Conservation (phyloP, 2,113 vertebrate genomes). For the Marmota flaviventris region DNA sequence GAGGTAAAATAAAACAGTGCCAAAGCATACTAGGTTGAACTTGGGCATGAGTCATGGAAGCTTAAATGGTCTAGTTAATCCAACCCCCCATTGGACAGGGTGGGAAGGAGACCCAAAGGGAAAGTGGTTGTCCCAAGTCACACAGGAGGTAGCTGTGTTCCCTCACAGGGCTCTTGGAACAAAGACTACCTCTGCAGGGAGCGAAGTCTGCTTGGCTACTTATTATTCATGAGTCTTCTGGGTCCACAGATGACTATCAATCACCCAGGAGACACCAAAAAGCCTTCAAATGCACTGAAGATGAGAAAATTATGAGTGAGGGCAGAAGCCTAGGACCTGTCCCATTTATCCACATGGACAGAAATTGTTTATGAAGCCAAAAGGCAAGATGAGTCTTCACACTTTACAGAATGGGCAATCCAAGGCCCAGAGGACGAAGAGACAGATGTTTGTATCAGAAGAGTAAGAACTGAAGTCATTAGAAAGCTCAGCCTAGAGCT, state of each 20-base stretch:
- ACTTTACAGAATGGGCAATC: neutral
- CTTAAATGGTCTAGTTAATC: neutral
- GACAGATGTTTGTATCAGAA: neutral
- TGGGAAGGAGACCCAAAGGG: neutral
- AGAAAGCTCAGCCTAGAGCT: neutral
- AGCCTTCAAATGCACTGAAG: neutral
- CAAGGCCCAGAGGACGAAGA: neutral
- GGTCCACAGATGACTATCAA: neutral
- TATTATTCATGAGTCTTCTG: neutral
- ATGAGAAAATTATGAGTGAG: neutral
- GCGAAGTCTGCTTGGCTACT: neutral
- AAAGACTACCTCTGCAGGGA: neutral
- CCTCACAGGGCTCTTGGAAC: neutral
- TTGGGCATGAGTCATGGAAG: conserved; percentile 17
- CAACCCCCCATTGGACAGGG: neutral
- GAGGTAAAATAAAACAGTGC: conserved; percentile 63
- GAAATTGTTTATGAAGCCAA: neutral
- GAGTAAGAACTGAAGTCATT: neutral
- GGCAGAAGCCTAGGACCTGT: neutral
- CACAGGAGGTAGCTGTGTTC: neutral
- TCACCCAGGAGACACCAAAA: neutral
- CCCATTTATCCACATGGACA: neutral
- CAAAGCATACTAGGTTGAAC: neutral
- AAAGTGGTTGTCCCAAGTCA: neutral
- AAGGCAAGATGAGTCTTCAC: neutral